Evolutionary conservation across 2,113 vertebrate genomes (phyloP).

Genomic region (Phrynocephalus versicolor): DNA sequence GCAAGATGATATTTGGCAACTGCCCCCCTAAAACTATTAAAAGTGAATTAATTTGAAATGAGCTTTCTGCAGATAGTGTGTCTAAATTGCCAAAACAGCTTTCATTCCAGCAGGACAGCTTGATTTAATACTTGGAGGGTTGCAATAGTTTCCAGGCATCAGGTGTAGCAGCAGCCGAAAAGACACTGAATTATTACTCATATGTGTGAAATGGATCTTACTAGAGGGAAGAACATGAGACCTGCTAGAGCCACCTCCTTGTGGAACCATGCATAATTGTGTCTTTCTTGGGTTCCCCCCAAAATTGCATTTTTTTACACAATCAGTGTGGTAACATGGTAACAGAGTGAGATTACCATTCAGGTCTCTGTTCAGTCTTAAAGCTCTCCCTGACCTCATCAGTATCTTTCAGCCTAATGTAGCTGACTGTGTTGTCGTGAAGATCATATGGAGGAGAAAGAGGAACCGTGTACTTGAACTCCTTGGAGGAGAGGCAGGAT

Average conservation of each 20-base stretch:
- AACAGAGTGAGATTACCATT: not conserved
- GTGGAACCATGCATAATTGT: not conserved
- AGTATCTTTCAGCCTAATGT: no score
- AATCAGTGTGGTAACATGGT: not conserved
- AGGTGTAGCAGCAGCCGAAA: not conserved
- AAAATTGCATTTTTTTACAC: not conserved
- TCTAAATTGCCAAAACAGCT: slow-evolving; percentile 16
- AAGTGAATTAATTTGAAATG: slow-evolving; percentile 33
- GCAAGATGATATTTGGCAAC: slow-evolving; percentile 27
- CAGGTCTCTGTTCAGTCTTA: no score
- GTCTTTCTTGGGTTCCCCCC: not conserved
- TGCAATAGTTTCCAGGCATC: slow-evolving; percentile 5
- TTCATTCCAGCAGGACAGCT: slow-evolving; percentile 1
- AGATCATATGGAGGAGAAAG: no score
- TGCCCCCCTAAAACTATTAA: slow-evolving; percentile 15
- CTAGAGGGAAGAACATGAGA: no score
- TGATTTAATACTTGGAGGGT: slow-evolving; percentile 1
- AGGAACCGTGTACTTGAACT: no score
- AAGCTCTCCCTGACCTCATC: no score
- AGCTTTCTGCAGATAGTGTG: not conserved
- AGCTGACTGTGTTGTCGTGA: no score
- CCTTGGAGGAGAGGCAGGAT: no score
- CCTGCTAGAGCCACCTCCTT: no score
- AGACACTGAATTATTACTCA: not conserved
- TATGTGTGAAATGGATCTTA: not conserved